phyloP scores from a whole-genome alignment of 2,797 vertebrate genomes.

The Pitangus sulphuratus region DNA sequence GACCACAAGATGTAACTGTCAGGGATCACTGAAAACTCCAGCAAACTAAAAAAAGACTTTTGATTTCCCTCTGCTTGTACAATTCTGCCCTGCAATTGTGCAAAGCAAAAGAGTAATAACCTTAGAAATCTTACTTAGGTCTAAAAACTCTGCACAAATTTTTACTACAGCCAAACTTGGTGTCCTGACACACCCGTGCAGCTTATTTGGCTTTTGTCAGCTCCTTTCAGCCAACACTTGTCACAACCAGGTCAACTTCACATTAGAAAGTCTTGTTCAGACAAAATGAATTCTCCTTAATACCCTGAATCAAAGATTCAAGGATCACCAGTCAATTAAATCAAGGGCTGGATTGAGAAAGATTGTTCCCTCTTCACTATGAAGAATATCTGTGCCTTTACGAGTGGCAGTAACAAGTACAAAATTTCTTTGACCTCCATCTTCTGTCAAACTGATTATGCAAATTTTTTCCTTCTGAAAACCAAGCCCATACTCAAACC shows the following conservation, averaged over 20 bases:
- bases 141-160: not conserved
- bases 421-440: not conserved
- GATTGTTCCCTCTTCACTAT: not conserved
- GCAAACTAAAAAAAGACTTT: not conserved
- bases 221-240: not conserved
- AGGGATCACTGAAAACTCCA: not conserved
- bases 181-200: not conserved
- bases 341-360: not conserved
- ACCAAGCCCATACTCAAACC: not conserved
- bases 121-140: not conserved
- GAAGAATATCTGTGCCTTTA: not conserved
- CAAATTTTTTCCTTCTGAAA: not conserved
- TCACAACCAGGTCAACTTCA: not conserved
- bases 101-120: not conserved
- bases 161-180: not conserved
- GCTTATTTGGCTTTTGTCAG: not conserved
- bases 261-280: not conserved
- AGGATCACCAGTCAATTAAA: not conserved
- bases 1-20: not conserved
- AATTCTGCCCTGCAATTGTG: not conserved
- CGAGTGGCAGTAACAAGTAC: not conserved
- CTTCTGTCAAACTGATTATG: not conserved
- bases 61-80: not conserved
- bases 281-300: not conserved
- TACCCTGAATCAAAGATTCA: not conserved